Conservation (phyloP, 1,140 invertebrate genomes). For the Adoxophyes honmai region DNA sequence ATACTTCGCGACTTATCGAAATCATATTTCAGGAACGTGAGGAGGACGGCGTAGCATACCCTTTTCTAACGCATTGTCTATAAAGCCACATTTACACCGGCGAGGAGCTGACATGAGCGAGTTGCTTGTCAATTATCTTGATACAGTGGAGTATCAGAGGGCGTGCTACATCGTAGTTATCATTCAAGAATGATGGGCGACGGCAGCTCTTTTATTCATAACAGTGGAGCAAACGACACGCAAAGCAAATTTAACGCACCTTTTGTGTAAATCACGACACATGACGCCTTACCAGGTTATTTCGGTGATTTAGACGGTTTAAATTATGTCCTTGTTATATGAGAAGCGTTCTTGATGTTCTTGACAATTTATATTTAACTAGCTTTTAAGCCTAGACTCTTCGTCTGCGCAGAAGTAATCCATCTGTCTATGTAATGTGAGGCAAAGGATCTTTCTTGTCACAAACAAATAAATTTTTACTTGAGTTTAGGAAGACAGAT, state of each 20-base stretch:
- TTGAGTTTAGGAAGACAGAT: too few species aligned
- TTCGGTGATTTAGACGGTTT: too few species aligned
- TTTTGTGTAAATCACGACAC: neutral
- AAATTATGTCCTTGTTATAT: too few species aligned
- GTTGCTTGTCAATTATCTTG: constrained; percentile 15
- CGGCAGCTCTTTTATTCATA: constrained; percentile 9
- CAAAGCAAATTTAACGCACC: neutral
- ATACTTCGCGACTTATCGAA: constrained; percentile 69
- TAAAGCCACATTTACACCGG: constrained; percentile 42
- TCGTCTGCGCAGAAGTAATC: too few species aligned
- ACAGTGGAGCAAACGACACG: neutral
- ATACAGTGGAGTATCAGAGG: constrained; percentile 12
- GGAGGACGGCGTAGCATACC: constrained; percentile 59
- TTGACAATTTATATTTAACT: too few species aligned
- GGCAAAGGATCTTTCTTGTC: too few species aligned
- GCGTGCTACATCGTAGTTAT: constrained; percentile 8
- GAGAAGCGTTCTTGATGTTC: too few species aligned
- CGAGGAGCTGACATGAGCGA: neutral
- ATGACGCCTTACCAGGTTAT: neutral
- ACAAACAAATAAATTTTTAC: too few species aligned
- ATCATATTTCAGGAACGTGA: constrained; percentile 72
- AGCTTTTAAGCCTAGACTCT: too few species aligned
- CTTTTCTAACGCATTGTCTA: constrained; percentile 57
- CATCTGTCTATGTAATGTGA: too few species aligned
- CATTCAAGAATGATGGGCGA: neutral